Base-by-base conservation (phyloP, 1,140 invertebrate species). In the Hycleus phaleratus region DNA sequence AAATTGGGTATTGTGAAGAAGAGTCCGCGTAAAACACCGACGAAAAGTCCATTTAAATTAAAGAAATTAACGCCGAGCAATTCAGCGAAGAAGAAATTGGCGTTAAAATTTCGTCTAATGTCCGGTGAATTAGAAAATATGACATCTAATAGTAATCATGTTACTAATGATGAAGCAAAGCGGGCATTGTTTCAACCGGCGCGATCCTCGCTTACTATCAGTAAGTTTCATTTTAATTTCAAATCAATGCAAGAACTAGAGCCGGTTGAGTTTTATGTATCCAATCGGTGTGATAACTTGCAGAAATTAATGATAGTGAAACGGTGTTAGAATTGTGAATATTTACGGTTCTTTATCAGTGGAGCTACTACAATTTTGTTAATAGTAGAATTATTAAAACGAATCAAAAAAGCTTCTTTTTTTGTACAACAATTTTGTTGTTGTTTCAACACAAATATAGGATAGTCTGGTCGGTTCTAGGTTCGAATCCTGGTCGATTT, bases 131-230 rank as follows among this genome's bases (percentile, higher is more conserved):
- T 68, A 38, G 64, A 69, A 56, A 64, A 63, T 32, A 32, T 32
- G 32, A 7, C 32, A 32, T 7, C 18, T 18, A 18, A 18, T 18
- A 18, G 18, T 18, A 18, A 18, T 18, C 18, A 18, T 18, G 18
- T 18, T 18, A 18, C 1, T 39, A 39, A 10, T 39, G 25, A 46
- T 46, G 45, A 18, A 18, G 6, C 81, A 2, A 84, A 83, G 63
- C 68, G 82, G 55, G 82, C 83, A 0, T 64, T 86, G 0, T 85
- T 86, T 59, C 77, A 84, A 59, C 18, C 18, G 18, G 18, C 18
- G 2, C 18, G 18, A 32, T 32, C 32, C 4, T 4, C 4, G 4
- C 32, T 32, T 7, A 32, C 4, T 32, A 1, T 32, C 4, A 32
- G 32, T 32, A 32, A 32, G 32, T 32, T 32, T 3, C 2, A 32